Percentiles rank a stretch among this genome's conserved stretches.
These are phyloP conservation scores for Mylabris sibirica DNA, from an alignment of 2,888 invertebrate species.

Conservation along the genomic window DNA sequence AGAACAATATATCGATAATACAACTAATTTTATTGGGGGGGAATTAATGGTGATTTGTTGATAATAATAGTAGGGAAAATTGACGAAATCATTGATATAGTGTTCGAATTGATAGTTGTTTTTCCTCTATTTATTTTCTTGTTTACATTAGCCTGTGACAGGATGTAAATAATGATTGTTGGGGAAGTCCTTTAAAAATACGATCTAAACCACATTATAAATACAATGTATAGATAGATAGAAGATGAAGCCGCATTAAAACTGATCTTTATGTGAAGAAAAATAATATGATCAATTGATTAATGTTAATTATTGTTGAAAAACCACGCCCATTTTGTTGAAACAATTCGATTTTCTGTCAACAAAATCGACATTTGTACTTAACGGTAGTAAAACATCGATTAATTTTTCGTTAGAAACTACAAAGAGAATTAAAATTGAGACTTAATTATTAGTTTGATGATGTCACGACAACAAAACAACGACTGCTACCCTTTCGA, in stretches of 20 bases:
- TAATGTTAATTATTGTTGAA: background rate
- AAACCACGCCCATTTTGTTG: slow-evolving; percentile 7
- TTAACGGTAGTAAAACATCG: too few relatives aligned
- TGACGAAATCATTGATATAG: background rate
- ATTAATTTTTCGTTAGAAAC: background rate
- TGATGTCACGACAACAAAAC: background rate
- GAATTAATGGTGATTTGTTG: slow-evolving; percentile 14
- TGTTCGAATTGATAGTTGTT: background rate
- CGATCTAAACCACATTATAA: background rate
- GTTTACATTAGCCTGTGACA: slow-evolving; percentile 4
- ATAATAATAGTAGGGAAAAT: background rate
- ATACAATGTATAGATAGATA: too few relatives aligned
- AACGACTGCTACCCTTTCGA: background rate
- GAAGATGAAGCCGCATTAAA: background rate
- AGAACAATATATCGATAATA: slow-evolving; percentile 9
- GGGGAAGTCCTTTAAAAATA: too few relatives aligned
- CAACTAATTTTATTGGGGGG: slow-evolving; percentile 18
- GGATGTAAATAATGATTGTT: background rate
- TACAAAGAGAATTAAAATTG: background rate
- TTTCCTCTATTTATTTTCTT: slow-evolving; percentile 15
- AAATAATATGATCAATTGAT: background rate
- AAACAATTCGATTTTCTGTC: too few relatives aligned
- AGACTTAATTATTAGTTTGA: background rate
- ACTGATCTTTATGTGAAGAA: background rate
- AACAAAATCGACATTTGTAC: too few relatives aligned